Conservation (phyloP, 2,888 invertebrate species). For the Hartigia nigra region DNA sequence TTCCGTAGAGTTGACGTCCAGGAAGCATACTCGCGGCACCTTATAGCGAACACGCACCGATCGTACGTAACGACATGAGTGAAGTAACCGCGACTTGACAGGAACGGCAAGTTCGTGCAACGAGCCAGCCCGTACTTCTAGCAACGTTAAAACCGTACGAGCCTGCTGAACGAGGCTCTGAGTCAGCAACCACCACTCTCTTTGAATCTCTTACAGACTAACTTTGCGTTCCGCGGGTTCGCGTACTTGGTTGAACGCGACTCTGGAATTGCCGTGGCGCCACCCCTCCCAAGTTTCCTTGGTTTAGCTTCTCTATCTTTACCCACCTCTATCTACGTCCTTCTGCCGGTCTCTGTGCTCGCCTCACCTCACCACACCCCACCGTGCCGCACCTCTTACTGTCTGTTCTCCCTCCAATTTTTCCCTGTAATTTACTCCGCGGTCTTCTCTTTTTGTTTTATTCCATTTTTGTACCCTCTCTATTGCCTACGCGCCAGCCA, state of each 20-base stretch:
- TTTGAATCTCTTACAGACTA: slow-evolving; percentile 54
- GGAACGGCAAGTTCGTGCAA: not conserved
- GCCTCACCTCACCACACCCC: slow-evolving; percentile 26
- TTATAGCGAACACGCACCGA: slow-evolving; percentile 1
- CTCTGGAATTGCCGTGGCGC: slow-evolving; percentile 64
- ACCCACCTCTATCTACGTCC: slow-evolving; percentile 32
- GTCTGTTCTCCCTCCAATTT: slow-evolving; percentile 42
- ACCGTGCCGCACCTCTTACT: slow-evolving; percentile 24
- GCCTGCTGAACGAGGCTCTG: slow-evolving; percentile 15
- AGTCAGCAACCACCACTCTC: slow-evolving; percentile 59
- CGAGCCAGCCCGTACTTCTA: not conserved
- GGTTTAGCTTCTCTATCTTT: slow-evolving; percentile 23
- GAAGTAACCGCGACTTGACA: not conserved
- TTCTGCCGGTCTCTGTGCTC: slow-evolving; percentile 24
- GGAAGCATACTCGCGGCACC: not conserved
- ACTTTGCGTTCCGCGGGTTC: slow-evolving; percentile 56
- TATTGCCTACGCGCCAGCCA: slow-evolving; percentile 57
- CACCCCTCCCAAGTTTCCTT: slow-evolving; percentile 50
- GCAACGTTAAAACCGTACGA: not conserved
- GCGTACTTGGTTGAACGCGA: slow-evolving; percentile 62
- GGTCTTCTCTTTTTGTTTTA: slow-evolving; percentile 46
- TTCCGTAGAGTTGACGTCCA: not conserved
- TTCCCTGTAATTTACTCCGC: slow-evolving; percentile 59
- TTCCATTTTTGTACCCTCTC: slow-evolving; percentile 47
- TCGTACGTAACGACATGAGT: slow-evolving; percentile 40